Evolutionary conservation across 1,140 invertebrate genomes (phyloP).

Genomic region (Polypedilum vanderplanki): DNA sequence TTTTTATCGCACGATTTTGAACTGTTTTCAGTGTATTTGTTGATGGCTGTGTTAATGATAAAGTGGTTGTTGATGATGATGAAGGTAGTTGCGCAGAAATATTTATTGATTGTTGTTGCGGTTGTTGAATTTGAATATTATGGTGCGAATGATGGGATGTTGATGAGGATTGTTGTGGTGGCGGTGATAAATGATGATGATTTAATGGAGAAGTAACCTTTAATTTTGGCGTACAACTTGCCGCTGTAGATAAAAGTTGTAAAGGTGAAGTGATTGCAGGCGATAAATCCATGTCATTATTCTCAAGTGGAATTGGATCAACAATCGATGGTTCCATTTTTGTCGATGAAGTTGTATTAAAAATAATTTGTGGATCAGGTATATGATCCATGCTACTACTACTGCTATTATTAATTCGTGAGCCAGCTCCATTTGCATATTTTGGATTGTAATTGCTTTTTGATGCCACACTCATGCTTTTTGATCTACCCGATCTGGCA

Average conservation of each 20-base stretch:
- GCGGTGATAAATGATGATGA: neutral
- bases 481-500: neutral
- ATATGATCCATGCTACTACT: constrained; percentile 2
- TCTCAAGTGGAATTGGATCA: neutral
- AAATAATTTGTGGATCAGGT: constrained; percentile 24
- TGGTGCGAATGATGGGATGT: too few relatives aligned
- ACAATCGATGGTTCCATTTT: neutral
- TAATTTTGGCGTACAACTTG: constrained; percentile 16
- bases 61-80: neutral
- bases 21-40: neutral
- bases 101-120: too few relatives aligned
- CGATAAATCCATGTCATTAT: neutral
- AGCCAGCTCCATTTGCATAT: constrained; percentile 20
- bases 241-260: constrained; percentile 5
- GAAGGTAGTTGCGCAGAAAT: neutral
- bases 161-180: too few relatives aligned
- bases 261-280: neutral
- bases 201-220: neutral
- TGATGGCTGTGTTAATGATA: neutral
- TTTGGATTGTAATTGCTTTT: neutral
- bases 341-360: constrained; percentile 7
- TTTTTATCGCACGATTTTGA: constrained; percentile 11
- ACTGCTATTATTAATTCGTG: neutral
- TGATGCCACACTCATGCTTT: constrained; percentile 7
- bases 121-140: too few relatives aligned